Percentiles rank a stretch among this genome's conserved stretches.
phyloP scores from a whole-genome alignment of 2,113 vertebrate genomes.

The Abramis brama region DNA sequence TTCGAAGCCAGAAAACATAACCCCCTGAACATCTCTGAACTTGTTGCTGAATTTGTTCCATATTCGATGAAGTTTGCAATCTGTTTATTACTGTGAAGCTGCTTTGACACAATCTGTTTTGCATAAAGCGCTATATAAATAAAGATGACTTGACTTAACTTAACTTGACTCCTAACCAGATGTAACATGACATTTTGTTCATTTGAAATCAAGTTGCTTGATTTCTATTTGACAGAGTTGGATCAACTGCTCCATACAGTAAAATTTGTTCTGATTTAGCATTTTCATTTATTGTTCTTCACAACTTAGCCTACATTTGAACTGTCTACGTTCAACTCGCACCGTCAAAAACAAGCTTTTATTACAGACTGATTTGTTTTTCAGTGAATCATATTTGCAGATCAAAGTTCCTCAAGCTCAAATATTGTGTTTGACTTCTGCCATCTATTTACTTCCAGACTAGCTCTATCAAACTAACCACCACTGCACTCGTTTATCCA shows the following conservation, averaged over 20 bases:
- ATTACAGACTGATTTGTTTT: not conserved
- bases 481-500: not conserved
- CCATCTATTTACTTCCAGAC: slow-evolving; percentile 3
- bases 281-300: not conserved
- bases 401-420: slow-evolving; percentile 15
- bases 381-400: not conserved
- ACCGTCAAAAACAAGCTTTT: not conserved
- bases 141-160: too few species aligned
- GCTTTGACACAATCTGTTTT: too few species aligned
- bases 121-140: too few species aligned
- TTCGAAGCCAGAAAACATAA: not conserved
- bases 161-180: not conserved
- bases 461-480: slow-evolving; percentile 5
- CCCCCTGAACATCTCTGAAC: not conserved
- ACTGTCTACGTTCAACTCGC: not conserved
- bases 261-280: not conserved
- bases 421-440: slow-evolving; percentile 21
- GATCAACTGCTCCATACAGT: not conserved
- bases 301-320: not conserved
- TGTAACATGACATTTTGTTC: not conserved
- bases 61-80: too few species aligned
- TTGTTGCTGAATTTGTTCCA: too few species aligned
- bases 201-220: too few species aligned
- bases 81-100: too few species aligned
- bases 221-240: not conserved